These are phyloP conservation scores for Prunella himalayana DNA, from an alignment of 2,113 vertebrate genomes.

Conservation along the genomic window DNA sequence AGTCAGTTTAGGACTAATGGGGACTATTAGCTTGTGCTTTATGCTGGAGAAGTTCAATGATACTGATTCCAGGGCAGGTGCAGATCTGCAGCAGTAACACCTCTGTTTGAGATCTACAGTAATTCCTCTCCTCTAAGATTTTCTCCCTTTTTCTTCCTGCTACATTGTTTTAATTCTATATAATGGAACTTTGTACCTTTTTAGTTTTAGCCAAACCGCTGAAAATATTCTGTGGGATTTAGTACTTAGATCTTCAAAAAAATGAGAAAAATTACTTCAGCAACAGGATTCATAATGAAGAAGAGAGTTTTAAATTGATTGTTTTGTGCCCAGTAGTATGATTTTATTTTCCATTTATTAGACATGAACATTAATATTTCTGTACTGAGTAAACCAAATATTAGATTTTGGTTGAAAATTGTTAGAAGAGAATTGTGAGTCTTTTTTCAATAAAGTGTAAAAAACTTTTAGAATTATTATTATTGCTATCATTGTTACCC, in stretches of 20 bases:
- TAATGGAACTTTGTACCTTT: neutral
- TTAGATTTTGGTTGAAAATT: neutral
- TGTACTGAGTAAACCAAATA: neutral
- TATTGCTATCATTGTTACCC: neutral
- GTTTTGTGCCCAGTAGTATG: neutral
- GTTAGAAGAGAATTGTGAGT: neutral
- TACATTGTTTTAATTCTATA: neutral
- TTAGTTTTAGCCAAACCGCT: neutral
- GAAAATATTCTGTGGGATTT: neutral
- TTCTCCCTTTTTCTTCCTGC: neutral
- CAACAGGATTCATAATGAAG: neutral
- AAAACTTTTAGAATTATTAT: neutral
- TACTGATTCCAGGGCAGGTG: rapidly evolving
- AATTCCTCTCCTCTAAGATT: neutral
- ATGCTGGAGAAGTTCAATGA: neutral
- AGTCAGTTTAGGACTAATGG: neutral
- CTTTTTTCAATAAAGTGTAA: neutral
- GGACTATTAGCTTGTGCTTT: neutral
- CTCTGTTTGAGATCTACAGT: neutral
- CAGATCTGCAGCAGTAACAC: neutral
- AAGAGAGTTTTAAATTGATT: neutral
- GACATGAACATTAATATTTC: neutral
- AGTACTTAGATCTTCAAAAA: neutral
- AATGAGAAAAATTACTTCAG: neutral
- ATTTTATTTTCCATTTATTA: neutral